Conservation (phyloP, 53 echinoderm and acorn worm genomes). For the Luidia sarsii region DNA sequence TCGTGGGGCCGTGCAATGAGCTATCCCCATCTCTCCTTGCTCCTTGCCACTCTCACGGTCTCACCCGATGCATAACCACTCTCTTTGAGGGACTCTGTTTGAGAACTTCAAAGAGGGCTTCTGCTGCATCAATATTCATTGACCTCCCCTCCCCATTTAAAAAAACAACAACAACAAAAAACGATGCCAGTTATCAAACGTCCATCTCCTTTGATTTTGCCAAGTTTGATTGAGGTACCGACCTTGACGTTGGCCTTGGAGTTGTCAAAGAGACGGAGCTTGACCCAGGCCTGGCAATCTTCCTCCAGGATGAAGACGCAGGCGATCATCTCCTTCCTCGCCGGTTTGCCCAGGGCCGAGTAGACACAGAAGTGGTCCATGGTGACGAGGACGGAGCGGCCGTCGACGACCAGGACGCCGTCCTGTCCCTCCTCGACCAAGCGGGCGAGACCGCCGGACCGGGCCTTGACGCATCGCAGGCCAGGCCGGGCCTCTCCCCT, state of each 20-base stretch:
- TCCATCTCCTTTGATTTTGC: too few species aligned
- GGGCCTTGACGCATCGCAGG: constrained; percentile 5
- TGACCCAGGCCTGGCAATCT: not conserved
- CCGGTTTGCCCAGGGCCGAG: not conserved
- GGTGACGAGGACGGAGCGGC: not conserved
- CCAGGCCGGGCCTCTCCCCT: not conserved
- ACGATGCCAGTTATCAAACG: too few species aligned
- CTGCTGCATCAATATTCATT: too few species aligned
- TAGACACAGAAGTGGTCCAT: constrained; percentile 47
- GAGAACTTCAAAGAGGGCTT: too few species aligned
- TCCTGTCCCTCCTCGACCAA: not conserved
- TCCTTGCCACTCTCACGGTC: too few species aligned
- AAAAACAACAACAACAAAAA: too few species aligned
- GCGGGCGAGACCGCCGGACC: not conserved
- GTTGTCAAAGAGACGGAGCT: not conserved
- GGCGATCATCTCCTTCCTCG: not conserved
- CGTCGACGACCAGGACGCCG: constrained; percentile 3
- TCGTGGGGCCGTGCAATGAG: too few species aligned
- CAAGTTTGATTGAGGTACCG: not conserved
- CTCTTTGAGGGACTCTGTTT: too few species aligned
- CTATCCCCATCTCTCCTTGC: too few species aligned
- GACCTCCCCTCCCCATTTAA: too few species aligned
- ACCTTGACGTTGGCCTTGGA: not conserved
- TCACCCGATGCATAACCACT: too few species aligned
- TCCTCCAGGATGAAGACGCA: constrained; percentile 3